A percentile compares a stretch with the other conserved stretches of the same genome.
Evolutionary conservation across 2,113 vertebrate species (phyloP).

Genomic region (Platycercus adscitus): DNA sequence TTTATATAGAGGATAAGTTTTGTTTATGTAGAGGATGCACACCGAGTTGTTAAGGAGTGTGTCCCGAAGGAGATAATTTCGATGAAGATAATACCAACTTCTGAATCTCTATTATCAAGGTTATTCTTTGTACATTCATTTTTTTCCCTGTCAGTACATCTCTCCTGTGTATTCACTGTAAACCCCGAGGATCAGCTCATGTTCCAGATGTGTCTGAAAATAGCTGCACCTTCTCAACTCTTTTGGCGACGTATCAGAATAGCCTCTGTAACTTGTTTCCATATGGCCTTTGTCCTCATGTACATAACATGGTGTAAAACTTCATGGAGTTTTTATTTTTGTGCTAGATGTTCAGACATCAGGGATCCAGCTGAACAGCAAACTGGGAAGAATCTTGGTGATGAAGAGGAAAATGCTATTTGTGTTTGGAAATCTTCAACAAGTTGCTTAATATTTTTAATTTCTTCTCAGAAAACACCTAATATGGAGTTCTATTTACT

Average conservation of each 20-base stretch:
- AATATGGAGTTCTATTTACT: not conserved
- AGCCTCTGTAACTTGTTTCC: not conserved
- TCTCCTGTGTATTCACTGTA: not conserved
- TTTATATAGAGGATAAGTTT: no score
- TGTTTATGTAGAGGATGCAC: not conserved
- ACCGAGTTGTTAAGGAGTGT: not conserved
- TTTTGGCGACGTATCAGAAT: not conserved
- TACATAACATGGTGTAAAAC: not conserved
- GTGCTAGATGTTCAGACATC: not conserved
- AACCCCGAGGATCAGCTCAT: not conserved
- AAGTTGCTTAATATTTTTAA: not conserved
- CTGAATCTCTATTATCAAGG: not conserved
- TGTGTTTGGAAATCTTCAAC: not conserved
- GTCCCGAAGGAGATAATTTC: not conserved
- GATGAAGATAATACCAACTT: not conserved
- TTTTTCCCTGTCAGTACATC: not conserved
- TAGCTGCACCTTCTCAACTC: not conserved
- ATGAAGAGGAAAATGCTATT: conserved; percentile 8
- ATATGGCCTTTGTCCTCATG: not conserved
- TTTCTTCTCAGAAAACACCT: conserved; percentile 17
- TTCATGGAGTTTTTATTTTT: not conserved
- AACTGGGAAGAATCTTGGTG: conserved; percentile 19
- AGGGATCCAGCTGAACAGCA: not conserved
- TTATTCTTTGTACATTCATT: not conserved
- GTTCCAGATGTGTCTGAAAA: not conserved